Percentiles rank a stretch among this genome's conserved stretches.
phyloP scores from a whole-genome alignment of 2,113 vertebrate species.

The Neodon shergylaensis region DNA sequence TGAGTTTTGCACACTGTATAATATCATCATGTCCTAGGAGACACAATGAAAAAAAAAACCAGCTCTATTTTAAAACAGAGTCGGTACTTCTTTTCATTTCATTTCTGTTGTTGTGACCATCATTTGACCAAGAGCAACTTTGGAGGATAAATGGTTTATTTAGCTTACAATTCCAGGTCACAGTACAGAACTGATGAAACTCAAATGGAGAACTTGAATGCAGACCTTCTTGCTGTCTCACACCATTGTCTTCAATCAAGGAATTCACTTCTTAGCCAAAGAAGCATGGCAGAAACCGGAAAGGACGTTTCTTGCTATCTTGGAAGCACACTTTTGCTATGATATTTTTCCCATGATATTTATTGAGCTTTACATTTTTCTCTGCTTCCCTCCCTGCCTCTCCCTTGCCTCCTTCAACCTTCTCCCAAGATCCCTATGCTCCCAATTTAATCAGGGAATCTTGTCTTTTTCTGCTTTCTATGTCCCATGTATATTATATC shows the following conservation, averaged over 20 bases:
- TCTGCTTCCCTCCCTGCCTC: too few species aligned
- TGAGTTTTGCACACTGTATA: background rate
- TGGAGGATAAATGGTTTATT: background rate
- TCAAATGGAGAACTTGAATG: background rate
- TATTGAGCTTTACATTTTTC: too few species aligned
- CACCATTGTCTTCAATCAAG: background rate
- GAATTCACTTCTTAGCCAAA: background rate
- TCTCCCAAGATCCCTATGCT: too few species aligned
- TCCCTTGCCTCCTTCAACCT: too few species aligned
- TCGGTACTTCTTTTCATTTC: background rate
- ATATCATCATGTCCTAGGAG: background rate
- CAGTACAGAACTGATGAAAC: background rate
- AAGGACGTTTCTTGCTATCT: too few species aligned
- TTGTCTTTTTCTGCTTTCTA: too few species aligned
- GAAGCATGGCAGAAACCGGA: background rate
- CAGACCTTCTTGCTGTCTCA: background rate
- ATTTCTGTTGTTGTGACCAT: background rate
- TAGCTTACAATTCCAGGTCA: background rate
- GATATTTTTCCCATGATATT: background rate
- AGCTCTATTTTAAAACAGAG: background rate
- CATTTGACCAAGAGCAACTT: background rate
- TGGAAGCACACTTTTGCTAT: background rate
- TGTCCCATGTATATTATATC: too few species aligned
- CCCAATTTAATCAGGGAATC: too few species aligned
- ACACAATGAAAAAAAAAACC: background rate